Conservation (phyloP, 2,113 vertebrate species). For the zebrafish (Danio rerio) region DNA sequence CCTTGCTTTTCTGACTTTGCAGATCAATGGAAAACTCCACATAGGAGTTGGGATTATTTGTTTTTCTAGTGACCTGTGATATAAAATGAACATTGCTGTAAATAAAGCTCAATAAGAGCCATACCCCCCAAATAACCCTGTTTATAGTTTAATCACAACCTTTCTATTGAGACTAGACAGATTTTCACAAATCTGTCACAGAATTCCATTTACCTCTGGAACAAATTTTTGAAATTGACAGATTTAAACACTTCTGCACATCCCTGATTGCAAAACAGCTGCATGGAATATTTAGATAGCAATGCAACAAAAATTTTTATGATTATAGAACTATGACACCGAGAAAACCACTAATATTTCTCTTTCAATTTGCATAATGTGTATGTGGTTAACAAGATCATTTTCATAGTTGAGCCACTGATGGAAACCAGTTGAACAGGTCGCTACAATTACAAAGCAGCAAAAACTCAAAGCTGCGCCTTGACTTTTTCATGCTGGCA, state of each 20-base stretch:
- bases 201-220: background rate
- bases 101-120: background rate
- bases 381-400: background rate
- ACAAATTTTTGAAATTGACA: background rate
- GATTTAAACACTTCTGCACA: background rate
- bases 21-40: conserved; percentile 85
- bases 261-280: background rate
- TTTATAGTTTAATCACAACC: too few species aligned
- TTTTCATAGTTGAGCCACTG: conserved; percentile 9
- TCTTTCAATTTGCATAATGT: conserved; percentile 8
- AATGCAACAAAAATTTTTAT: background rate
- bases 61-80: conserved; percentile 76
- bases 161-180: too few species aligned
- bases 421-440: conserved; percentile 47
- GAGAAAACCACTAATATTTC: background rate
- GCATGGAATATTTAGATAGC: background rate
- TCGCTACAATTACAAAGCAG: background rate
- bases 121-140: background rate
- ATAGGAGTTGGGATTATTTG: conserved; percentile 81
- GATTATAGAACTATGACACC: background rate
- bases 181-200: too few species aligned
- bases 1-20: conserved; percentile 89
- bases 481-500: background rate
- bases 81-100: background rate
- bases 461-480: conserved; percentile 33